These are phyloP conservation scores for Acanthisitta chloris DNA, from an alignment of 2,113 vertebrate genomes.

Conservation along the genomic window DNA sequence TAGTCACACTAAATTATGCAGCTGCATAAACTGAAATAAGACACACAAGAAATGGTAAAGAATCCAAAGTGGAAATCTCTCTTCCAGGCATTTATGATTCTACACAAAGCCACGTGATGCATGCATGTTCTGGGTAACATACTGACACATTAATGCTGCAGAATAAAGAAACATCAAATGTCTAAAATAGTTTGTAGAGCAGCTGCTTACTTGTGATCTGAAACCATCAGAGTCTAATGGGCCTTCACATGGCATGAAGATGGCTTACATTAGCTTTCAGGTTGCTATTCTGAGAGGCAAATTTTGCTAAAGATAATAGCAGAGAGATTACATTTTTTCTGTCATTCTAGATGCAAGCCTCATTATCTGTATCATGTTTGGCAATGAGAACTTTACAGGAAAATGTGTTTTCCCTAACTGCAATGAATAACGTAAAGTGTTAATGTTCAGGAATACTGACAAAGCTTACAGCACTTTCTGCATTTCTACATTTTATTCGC, in stretches of 20 bases:
- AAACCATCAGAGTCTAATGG: conserved; percentile 78
- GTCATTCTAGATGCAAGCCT: conserved; percentile 74
- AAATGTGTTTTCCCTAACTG: conserved; percentile 74
- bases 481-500: conserved; percentile 41
- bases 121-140: conserved; percentile 63
- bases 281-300: conserved; percentile 75
- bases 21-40: conserved; percentile 44
- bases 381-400: conserved; percentile 73
- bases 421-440: conserved; percentile 65
- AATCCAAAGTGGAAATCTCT: conserved; percentile 52
- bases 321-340: conserved; percentile 72
- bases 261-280: conserved; percentile 79
- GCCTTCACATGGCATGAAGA: conserved; percentile 72
- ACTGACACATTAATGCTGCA: conserved; percentile 74
- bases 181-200: conserved; percentile 69
- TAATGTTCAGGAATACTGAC: conserved; percentile 27
- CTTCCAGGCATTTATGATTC: conserved; percentile 63
- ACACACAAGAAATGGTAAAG: conserved; percentile 22
- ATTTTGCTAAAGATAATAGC: conserved; percentile 78
- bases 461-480: conserved; percentile 53
- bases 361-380: conserved; percentile 71
- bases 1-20: conserved; percentile 19
- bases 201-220: conserved; percentile 74
- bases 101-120: conserved; percentile 51
- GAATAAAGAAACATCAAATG: conserved; percentile 76